A percentile compares a stretch with the other conserved stretches of the same genome.
These are phyloP conservation scores for Drosophila bunnanda DNA, from an alignment of 2,888 invertebrate genomes.

Conservation along the genomic window DNA sequence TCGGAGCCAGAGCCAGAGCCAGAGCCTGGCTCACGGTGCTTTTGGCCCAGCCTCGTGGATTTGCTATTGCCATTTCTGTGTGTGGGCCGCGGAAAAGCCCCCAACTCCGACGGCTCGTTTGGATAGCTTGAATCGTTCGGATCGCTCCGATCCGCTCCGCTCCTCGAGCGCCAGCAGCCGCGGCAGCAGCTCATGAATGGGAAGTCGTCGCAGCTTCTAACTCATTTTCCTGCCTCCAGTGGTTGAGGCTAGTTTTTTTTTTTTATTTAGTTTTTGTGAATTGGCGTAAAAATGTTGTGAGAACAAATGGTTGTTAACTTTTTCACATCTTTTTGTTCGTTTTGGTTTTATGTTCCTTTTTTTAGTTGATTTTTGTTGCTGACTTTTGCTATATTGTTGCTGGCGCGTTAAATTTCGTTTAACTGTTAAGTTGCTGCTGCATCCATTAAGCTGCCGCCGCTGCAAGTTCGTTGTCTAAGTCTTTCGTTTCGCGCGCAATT, in stretches of 20 bases:
- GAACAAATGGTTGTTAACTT: conserved; percentile 80
- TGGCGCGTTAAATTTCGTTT: conserved; percentile 68
- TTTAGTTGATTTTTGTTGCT: conserved; percentile 50
- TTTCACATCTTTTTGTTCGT: conserved; percentile 69
- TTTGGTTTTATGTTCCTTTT: conserved; percentile 35
- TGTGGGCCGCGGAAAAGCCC: conserved; percentile 61
- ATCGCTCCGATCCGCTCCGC: conserved; percentile 55
- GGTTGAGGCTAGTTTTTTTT: conserved; percentile 39
- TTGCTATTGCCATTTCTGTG: conserved; percentile 63
- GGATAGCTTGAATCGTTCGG: conserved; percentile 59
- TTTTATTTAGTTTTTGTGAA: conserved; percentile 64
- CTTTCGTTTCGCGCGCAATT: conserved; percentile 38
- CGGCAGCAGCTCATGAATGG: conserved; percentile 69
- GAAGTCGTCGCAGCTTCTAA: conserved; percentile 73
- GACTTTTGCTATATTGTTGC: conserved; percentile 33
- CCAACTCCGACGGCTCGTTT: conserved; percentile 40
- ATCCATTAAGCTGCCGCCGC: conserved; percentile 21
- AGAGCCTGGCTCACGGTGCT: conserved; percentile 35
- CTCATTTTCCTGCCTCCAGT: conserved; percentile 61
- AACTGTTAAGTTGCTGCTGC: conserved; percentile 55
- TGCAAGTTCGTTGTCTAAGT: conserved; percentile 49
- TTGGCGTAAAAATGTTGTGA: conserved; percentile 81
- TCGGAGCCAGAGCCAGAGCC: too few species aligned
- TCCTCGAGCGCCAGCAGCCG: conserved; percentile 73
- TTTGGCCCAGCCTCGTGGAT: conserved; percentile 38